These are phyloP conservation scores for Heliothis peltigera DNA, from an alignment of 2,888 invertebrate species.

Conservation along the genomic window DNA sequence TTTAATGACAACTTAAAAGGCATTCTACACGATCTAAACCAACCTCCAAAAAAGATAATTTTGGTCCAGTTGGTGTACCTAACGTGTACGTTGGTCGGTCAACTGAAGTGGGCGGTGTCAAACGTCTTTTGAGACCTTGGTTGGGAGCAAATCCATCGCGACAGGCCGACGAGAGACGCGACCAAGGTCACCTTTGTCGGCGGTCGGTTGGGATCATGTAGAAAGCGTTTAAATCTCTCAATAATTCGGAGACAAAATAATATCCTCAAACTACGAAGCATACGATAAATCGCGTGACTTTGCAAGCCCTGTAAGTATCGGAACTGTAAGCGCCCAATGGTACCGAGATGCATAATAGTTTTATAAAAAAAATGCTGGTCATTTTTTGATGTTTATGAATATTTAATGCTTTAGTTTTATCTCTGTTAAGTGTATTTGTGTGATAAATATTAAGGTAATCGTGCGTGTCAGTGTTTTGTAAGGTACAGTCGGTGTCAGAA, in stretches of 20 bases:
- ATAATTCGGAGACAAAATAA: not conserved
- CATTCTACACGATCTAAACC: too few relatives aligned
- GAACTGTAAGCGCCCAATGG: not conserved
- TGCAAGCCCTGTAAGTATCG: not conserved
- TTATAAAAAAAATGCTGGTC: conserved; percentile 69
- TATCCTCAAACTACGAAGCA: not conserved
- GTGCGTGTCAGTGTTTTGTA: conserved; percentile 49
- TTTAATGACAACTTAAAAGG: conserved; percentile 47
- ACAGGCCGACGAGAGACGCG: too few relatives aligned
- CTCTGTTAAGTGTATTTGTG: conserved; percentile 41
- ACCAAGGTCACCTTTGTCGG: too few relatives aligned
- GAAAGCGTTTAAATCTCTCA: too few relatives aligned
- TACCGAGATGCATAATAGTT: conserved; percentile 17
- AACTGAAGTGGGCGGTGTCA: too few relatives aligned
- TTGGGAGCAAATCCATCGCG: too few relatives aligned
- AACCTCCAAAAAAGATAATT: too few relatives aligned
- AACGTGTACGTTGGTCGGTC: too few relatives aligned
- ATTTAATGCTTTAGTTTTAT: conserved; percentile 44
- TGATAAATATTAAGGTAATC: conserved; percentile 40
- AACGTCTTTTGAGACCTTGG: too few relatives aligned
- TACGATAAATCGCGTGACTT: not conserved
- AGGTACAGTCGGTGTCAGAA: conserved; percentile 50
- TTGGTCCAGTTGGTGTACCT: too few relatives aligned
- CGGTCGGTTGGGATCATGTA: too few relatives aligned
- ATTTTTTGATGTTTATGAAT: conserved; percentile 58